Conservation (phyloP, 2,888 invertebrate species). For the Pristionchus maxplancki region DNA sequence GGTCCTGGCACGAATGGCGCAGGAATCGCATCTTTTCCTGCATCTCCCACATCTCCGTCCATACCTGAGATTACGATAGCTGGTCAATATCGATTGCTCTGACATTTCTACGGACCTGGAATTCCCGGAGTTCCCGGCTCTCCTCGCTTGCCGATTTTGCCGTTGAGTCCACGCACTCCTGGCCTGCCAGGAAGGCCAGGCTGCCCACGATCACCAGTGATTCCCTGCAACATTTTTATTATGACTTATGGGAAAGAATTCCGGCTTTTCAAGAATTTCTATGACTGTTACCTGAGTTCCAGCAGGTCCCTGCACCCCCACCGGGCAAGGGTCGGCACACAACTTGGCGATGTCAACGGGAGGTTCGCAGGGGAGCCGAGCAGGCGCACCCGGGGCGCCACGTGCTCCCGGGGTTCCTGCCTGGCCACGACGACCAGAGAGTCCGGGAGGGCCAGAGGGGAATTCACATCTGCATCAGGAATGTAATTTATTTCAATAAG, state of each 20-base stretch:
- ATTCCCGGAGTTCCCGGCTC: slow-evolving; percentile 41
- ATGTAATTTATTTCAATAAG: neutral
- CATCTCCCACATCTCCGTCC: slow-evolving; percentile 56
- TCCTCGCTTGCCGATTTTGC: slow-evolving; percentile 53
- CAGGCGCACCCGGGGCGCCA: slow-evolving; percentile 68
- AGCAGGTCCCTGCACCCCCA: slow-evolving; percentile 69
- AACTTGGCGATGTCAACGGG: slow-evolving; percentile 68
- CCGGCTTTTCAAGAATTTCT: neutral
- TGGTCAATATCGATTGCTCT: neutral
- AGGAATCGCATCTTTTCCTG: slow-evolving; percentile 71
- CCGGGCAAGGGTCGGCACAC: slow-evolving; percentile 74
- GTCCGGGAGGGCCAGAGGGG: slow-evolving; percentile 69
- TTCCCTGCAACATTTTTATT: slow-evolving; percentile 58
- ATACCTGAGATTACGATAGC: neutral
- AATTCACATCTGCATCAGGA: slow-evolving; percentile 66
- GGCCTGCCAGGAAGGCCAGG: slow-evolving; percentile 63
- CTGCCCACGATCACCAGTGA: slow-evolving; percentile 68
- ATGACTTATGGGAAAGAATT: neutral
- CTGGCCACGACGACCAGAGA: slow-evolving; percentile 70
- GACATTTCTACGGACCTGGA: slow-evolving; percentile 43
- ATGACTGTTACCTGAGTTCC: slow-evolving; percentile 60
- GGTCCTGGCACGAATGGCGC: slow-evolving; percentile 75
- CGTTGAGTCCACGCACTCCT: slow-evolving; percentile 61
- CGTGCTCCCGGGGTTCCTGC: slow-evolving; percentile 55
- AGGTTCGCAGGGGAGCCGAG: slow-evolving; percentile 74